Evolutionary conservation across 1,140 invertebrate species (phyloP), one percentile per base, ranked within the genome.

Genomic region (Nasonia giraulti): DNA sequence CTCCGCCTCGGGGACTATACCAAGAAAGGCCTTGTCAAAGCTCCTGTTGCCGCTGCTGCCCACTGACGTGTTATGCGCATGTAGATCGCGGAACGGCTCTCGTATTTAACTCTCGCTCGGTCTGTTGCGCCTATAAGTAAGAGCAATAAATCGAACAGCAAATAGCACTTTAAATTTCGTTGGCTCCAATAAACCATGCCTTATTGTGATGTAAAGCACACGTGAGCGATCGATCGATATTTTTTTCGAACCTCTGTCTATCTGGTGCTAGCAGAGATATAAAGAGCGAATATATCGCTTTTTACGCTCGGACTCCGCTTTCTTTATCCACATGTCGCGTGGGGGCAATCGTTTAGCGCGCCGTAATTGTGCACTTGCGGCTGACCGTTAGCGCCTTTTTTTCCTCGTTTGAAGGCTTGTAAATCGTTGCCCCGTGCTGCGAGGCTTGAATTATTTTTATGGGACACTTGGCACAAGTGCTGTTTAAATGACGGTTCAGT

Each of bases 131-230:
- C 68, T 73, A 84, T 84, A 84, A 78, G 73, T 84, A 73, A 79
- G 66, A 79, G 75, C 55, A 78, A 80, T 80, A 66, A 84, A 73
- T 73, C 47, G n/a, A 80, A 84, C 77, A 79, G 47, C 69, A 40
- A 84, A 84, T 47, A 33, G 77, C 77, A 80, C 83, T 84, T 84
- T 71, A 66, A 62, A 20, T 75, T 80, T 79, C 44, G 71, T 84
- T 84, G 31, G 17, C n/a, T 23, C 47, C 82, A 77, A 77, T 83
- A 77, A 77, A 77, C 2, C 17, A 33, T 47, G 23, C 31, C 68
- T 71, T 33, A 12, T 69, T 50, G 62, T 44, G 73, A 82, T 55
- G 74, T 33, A 76, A 75, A 66, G n/a, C 62, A 66, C 62, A 50
- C 55, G n/a, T 8, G 44, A 50, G 33, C n/a, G 27, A 69, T 73